Base-by-base conservation (phyloP, 2,113 vertebrate species). In the Pangasianodon hypophthalmus region DNA sequence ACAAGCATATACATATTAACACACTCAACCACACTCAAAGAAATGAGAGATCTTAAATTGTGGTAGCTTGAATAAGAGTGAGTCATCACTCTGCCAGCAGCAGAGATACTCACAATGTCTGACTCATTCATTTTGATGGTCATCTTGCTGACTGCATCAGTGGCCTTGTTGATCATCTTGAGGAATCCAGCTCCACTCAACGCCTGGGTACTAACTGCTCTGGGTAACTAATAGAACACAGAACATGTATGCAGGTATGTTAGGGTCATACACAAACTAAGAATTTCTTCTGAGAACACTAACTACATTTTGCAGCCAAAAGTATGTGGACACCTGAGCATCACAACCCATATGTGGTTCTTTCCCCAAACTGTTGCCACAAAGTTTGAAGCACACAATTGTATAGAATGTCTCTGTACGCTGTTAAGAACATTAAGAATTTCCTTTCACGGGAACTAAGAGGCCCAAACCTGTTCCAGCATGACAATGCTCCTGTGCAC, bases 91-190 rank as follows among this genome's bases (percentile, higher is more conserved):
- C 46, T 50, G 21, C 4, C 32, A 50, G 56, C 67, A 60, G 41
- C 2, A 0, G 32, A 26, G n/a, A 37, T 54, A 95, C 98, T 97
- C 94, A 99, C 98, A 67, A 97, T 95, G 77, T 99, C 98, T 0
- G 98, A 98, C 84, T 99, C 98, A 0, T 99, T 98, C 98, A 99
- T 99, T 96, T 99, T 99, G 93, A 99, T 98, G 93, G 98, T 99
- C 98, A 99, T 99, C 96, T 99, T 99, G 93, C 96, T 99, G 94
- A 99, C 98, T 0, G 98, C 98, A 1, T 99, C 98, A 0, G 98
- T 98, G 9, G 98, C 98, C 94, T 96, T 98, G 96, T 96, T 98
- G 93, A 99, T 96, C 98, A 99, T 99, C 94, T 99, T 99, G 89
- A 99, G 95, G 92, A 99, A 97, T 75, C 98, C 98, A 56, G 98